Conservation (phyloP, 2,888 invertebrate genomes). For the Leucophenga maculata region DNA sequence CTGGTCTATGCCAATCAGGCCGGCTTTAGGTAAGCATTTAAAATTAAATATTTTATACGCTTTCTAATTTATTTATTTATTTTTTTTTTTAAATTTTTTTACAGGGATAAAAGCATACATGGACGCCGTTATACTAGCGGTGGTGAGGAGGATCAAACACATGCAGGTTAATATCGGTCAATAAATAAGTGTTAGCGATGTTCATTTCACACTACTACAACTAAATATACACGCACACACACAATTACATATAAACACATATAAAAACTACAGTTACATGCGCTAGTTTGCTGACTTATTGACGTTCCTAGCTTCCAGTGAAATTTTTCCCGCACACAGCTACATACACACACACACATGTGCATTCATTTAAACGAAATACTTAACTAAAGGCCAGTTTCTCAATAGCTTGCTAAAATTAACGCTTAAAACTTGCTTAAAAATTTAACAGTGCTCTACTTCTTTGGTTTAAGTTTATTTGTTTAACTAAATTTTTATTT, state of each 20-base stretch:
- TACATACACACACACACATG: constrained; percentile 26
- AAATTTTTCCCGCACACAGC: constrained; percentile 1
- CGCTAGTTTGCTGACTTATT: constrained; percentile 31
- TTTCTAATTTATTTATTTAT: not conserved
- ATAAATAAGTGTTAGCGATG: constrained; percentile 17
- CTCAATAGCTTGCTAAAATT: no score
- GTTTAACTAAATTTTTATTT: no score
- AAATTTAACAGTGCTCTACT: no score
- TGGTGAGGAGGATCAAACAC: constrained; percentile 84
- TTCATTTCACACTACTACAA: not conserved
- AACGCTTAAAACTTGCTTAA: no score
- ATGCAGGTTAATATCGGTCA: constrained; percentile 77
- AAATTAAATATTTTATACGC: not conserved
- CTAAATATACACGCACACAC: not conserved
- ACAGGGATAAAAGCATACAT: constrained; percentile 87
- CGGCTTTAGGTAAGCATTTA: constrained; percentile 77
- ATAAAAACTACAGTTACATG: not conserved
- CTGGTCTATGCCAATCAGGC: constrained; percentile 83
- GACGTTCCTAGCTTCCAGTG: constrained; percentile 33
- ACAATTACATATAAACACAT: not conserved
- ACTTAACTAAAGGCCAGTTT: constrained; percentile 34
- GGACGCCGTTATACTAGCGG: constrained; percentile 82
- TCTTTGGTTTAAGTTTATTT: no score
- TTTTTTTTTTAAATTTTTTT: constrained; percentile 37
- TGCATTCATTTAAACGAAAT: constrained; percentile 2